These are phyloP conservation scores for Drosophila parthenogenetica DNA, from an alignment of 2,888 invertebrate species.

Conservation along the genomic window DNA sequence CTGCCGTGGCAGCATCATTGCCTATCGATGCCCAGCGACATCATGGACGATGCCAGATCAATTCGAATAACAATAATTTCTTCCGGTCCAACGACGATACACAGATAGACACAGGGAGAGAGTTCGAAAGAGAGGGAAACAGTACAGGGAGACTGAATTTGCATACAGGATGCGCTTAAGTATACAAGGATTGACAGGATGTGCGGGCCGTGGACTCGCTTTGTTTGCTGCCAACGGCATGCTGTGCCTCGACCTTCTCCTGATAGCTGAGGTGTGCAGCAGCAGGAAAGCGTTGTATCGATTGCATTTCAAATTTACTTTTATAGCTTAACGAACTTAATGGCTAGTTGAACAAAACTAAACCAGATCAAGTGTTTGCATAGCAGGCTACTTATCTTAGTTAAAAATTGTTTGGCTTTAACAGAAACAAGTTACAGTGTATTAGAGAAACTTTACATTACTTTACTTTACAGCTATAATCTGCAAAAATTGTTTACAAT, in stretches of 20 bases:
- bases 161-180: conserved; percentile 77
- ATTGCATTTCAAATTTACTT: background rate
- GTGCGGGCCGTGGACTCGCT: conserved; percentile 73
- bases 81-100: conserved; percentile 69
- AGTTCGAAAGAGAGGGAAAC: conserved; percentile 17
- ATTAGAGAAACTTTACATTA: background rate
- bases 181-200: conserved; percentile 77
- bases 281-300: no score
- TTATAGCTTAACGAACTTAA: background rate
- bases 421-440: no score
- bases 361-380: no score
- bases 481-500: no score
- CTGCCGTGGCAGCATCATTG: conserved; percentile 54
- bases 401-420: background rate
- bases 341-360: no score
- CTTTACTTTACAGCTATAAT: no score
- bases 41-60: conserved; percentile 66
- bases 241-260: background rate
- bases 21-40: conserved; percentile 51
- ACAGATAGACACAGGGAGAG: conserved; percentile 37
- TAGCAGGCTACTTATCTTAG: no score
- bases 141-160: conserved; percentile 48
- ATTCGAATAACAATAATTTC: conserved; percentile 81
- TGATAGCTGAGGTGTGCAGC: no score
- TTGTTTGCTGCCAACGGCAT: conserved; percentile 52